Percentiles rank a stretch among this genome's conserved stretches.
These are phyloP conservation scores for Sogatella furcifera DNA, from an alignment of 1,140 invertebrate genomes.

Conservation along the genomic window DNA sequence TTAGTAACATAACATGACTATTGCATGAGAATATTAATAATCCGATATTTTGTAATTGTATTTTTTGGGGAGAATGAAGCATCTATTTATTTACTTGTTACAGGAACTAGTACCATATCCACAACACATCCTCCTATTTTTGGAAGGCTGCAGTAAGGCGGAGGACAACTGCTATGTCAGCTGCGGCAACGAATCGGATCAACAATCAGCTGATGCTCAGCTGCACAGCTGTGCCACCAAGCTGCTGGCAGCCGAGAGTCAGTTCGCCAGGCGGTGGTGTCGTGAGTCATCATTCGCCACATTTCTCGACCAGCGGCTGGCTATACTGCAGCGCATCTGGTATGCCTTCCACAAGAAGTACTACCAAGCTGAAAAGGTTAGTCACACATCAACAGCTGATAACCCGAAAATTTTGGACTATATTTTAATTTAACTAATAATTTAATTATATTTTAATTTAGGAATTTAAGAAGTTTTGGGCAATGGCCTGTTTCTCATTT, in stretches of 20 bases:
- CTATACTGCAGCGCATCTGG: conserved; percentile 48
- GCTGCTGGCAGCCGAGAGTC: conserved; percentile 41
- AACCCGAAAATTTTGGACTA: too few relatives aligned
- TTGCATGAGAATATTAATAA: too few relatives aligned
- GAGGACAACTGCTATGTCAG: conserved; percentile 32
- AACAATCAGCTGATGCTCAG: conserved; percentile 21
- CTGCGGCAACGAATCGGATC: conserved; percentile 4
- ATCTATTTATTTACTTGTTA: neutral
- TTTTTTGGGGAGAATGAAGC: neutral
- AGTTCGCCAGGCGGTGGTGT: conserved; percentile 41
- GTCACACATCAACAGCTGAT: too few relatives aligned
- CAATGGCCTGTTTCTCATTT: too few relatives aligned
- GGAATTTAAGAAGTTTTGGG: too few relatives aligned
- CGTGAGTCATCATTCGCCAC: conserved; percentile 43
- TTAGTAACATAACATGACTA: too few relatives aligned
- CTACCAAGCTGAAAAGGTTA: conserved; percentile 37
- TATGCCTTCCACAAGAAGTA: conserved; percentile 44
- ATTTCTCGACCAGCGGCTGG: conserved; percentile 42
- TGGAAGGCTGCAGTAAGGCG: conserved; percentile 32
- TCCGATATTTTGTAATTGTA: too few relatives aligned
- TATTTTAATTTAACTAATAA: too few relatives aligned
- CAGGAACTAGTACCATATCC: conserved; percentile 32
- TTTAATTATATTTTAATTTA: too few relatives aligned
- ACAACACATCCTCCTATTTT: conserved; percentile 34
- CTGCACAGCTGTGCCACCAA: conserved; percentile 41